Evolutionary conservation across 2,113 vertebrate genomes (phyloP).

Genomic region (Nibea albiflora): DNA sequence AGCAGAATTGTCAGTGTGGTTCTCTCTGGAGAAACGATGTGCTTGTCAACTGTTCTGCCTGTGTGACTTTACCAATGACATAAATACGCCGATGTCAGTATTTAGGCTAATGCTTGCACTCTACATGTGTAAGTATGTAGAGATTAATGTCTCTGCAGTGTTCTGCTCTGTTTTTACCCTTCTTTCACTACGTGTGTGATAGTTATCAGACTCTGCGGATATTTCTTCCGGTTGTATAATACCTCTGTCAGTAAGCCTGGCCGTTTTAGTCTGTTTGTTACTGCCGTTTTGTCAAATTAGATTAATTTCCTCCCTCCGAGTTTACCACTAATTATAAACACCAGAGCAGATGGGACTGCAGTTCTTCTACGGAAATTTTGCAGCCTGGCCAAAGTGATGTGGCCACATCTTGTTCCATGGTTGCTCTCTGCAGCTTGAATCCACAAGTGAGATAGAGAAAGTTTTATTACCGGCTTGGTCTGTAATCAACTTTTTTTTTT

Average conservation of each 20-base stretch:
- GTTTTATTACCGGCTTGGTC: neutral
- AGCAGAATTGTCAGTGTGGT: neutral
- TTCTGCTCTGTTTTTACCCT: conserved; percentile 5
- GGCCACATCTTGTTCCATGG: conserved; percentile 56
- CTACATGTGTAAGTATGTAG: neutral
- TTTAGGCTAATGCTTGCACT: neutral
- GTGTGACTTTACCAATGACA: neutral
- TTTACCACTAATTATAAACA: conserved; percentile 78
- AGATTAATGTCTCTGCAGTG: conserved; percentile 3
- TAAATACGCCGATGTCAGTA: neutral
- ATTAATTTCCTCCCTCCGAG: conserved; percentile 61
- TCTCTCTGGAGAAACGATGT: neutral
- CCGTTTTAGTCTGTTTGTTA: conserved; percentile 61
- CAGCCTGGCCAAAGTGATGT: conserved; percentile 49
- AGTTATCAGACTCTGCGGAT: conserved; percentile 34
- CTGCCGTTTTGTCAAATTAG: conserved; percentile 71
- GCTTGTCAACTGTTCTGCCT: neutral
- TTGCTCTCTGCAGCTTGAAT: conserved; percentile 13
- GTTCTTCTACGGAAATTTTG: conserved; percentile 61
- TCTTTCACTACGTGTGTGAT: conserved; percentile 25
- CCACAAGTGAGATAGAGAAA: neutral
- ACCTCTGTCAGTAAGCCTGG: conserved; percentile 46
- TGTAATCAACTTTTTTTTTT: neutral
- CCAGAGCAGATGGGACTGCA: conserved; percentile 72
- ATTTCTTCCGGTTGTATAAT: conserved; percentile 53